Base-by-base conservation (phyloP, 1,140 invertebrate genomes). In the Calosoma granatense region DNA sequence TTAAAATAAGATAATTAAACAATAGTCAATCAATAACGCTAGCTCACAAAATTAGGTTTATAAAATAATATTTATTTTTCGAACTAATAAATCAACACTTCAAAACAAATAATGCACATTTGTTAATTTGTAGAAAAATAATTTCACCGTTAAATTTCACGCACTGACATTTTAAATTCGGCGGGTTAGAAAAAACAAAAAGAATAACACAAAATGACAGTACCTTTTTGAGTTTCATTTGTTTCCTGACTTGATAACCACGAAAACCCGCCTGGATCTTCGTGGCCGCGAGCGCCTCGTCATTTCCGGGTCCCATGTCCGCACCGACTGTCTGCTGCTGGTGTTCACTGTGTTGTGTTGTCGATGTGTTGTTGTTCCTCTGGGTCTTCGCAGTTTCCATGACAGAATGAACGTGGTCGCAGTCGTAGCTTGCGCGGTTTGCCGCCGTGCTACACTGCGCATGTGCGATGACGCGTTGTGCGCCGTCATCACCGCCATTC, bases 221-320 rank as follows among this genome's bases (percentile, higher is more conserved):
- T 60, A 71, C 69, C 56, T 65, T 75, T 52, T 63, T 70, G 4
- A 4, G 9, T 62, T 77, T 79, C 6, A 85, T 63, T 56, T 80
- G 77, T 64, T 87, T 86, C 22, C 86, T 70, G 1, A 84, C 80
- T 56, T 81, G 76, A 63, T 86, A 87, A 1, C 85, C 86, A 52
- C 84, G 76, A 68, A 84, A 87, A 54, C 81, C 78, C 23, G 85
- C 84, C 68, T 89, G 87, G 54, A 89, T 88, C 66, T 82, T 87
- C 1, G 80, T 83, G 12, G 86, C 86, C 20, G 86, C 86, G 58
- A 70, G 68, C 47, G 71, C 69, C 17, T 36, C 22, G 11, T 20
- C 22, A 12, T 22, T 20, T 22, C 22, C 22, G 15, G 11, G 9
- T 11, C 22, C 22, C 51, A 53, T 53, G n/a, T 1, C 47, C 12